phyloP scores from a whole-genome alignment of 2,797 vertebrate genomes.

The Malacoctenus gilli region DNA sequence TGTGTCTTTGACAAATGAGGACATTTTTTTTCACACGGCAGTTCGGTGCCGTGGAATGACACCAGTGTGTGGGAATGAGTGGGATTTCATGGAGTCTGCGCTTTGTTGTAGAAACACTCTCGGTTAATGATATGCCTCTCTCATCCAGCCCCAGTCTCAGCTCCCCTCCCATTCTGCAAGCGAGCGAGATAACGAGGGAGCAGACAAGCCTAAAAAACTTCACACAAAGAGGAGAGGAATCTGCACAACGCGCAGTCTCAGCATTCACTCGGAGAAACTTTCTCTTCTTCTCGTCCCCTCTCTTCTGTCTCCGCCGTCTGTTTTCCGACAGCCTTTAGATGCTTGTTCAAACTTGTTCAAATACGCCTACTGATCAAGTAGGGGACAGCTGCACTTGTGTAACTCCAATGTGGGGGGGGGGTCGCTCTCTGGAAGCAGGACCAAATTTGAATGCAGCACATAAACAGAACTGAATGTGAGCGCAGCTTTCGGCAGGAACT shows the following conservation, averaged over 20 bases:
- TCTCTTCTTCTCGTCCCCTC: slow-evolving; percentile 42
- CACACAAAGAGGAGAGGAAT: slow-evolving; percentile 61
- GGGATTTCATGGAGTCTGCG: slow-evolving; percentile 66
- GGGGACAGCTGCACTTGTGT: slow-evolving; percentile 46
- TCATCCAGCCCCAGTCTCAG: slow-evolving; percentile 52
- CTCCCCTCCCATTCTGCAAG: slow-evolving; percentile 50
- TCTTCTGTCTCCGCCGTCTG: slow-evolving; percentile 37
- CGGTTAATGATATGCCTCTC: slow-evolving; percentile 73
- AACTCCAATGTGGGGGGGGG: slow-evolving; percentile 32
- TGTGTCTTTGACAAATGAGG: slow-evolving; percentile 60
- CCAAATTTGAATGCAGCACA: slow-evolving; percentile 43
- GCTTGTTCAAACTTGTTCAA: slow-evolving; percentile 61
- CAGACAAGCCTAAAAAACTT: slow-evolving; percentile 63
- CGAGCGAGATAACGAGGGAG: slow-evolving; percentile 71
- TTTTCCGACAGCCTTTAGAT: slow-evolving; percentile 47
- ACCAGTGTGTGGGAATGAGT: slow-evolving; percentile 61
- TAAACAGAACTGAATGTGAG: slow-evolving; percentile 48
- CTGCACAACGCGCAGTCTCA: slow-evolving; percentile 56
- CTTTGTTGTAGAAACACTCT: slow-evolving; percentile 75
- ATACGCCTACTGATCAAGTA: slow-evolving; percentile 59
- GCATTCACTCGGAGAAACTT: slow-evolving; percentile 57
- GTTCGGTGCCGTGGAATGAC: slow-evolving; percentile 58
- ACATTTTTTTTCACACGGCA: slow-evolving; percentile 48
- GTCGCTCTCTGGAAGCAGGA: slow-evolving; percentile 38
- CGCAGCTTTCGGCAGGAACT: slow-evolving; percentile 33